Evolutionary conservation across 2,888 invertebrate species (phyloP).

Genomic region (Cephus pulcher): DNA sequence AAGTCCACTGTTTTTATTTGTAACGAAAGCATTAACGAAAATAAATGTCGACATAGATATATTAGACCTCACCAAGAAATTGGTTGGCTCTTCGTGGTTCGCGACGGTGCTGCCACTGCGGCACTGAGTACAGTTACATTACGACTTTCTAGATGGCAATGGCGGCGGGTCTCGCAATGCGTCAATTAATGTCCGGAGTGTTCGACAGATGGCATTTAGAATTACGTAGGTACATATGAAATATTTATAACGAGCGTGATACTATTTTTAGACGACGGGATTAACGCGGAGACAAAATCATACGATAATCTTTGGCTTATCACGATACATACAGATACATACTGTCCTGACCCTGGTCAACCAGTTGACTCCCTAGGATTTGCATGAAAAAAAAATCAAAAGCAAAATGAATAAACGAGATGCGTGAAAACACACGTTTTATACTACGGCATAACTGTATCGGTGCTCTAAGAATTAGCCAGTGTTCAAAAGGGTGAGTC

Average conservation of each 20-base stretch:
- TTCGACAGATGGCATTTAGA: background rate
- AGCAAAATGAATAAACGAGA: background rate
- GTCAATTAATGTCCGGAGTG: background rate
- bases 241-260: background rate
- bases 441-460: background rate
- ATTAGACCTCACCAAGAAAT: background rate
- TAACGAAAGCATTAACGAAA: background rate
- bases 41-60: background rate
- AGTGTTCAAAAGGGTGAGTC: background rate
- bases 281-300: background rate
- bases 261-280: background rate
- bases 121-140: background rate
- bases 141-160: background rate
- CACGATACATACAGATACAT: background rate
- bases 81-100: background rate
- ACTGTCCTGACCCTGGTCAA: background rate
- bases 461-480: background rate
- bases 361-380: background rate
- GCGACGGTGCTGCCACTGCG: background rate
- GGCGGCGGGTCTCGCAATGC: background rate
- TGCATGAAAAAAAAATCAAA: too few species aligned
- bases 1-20: background rate
- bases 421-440: background rate
- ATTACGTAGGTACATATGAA: background rate
- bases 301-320: background rate